Conservation (phyloP, 2,888 invertebrate species). For the Dichetophora obliterata region DNA sequence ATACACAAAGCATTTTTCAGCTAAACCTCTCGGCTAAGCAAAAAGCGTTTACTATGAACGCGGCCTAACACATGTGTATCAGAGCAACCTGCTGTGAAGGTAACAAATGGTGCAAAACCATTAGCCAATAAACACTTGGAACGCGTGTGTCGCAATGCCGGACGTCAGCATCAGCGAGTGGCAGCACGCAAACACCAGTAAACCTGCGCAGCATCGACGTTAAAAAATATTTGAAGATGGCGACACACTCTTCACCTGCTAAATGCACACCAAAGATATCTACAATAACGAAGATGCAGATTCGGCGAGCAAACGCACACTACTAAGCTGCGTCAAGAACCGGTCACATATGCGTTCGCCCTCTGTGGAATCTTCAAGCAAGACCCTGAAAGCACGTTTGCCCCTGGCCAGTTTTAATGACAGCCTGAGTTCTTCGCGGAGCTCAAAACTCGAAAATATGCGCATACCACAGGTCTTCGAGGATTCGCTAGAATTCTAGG, state of each 20-base stretch:
- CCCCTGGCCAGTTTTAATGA: conserved; percentile 59
- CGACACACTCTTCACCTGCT: conserved; percentile 34
- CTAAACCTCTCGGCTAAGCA: too few species aligned
- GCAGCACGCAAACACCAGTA: conserved; percentile 50
- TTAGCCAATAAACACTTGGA: conserved; percentile 58
- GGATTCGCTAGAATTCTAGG: conserved; percentile 33
- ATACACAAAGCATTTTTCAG: too few species aligned
- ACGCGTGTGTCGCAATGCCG: conserved; percentile 53
- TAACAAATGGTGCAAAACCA: background rate
- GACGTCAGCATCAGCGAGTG: background rate
- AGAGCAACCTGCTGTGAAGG: background rate
- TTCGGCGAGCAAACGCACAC: conserved; percentile 56
- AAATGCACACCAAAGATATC: conserved; percentile 49
- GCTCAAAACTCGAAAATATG: conserved; percentile 1
- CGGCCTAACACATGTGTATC: background rate
- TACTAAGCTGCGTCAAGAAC: conserved; percentile 63
- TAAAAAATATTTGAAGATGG: conserved; percentile 59
- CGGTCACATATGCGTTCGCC: conserved; percentile 58
- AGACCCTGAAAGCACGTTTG: conserved; percentile 53
- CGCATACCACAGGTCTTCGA: conserved; percentile 10
- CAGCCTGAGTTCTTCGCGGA: conserved; percentile 50
- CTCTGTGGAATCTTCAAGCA: conserved; percentile 56
- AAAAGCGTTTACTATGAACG: too few species aligned
- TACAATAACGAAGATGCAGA: background rate
- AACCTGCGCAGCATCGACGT: conserved; percentile 45